Evolutionary conservation across 1,140 invertebrate genomes (phyloP), one percentile per base, ranked within the genome.

Genomic region (Eupristina koningsbergeri): DNA sequence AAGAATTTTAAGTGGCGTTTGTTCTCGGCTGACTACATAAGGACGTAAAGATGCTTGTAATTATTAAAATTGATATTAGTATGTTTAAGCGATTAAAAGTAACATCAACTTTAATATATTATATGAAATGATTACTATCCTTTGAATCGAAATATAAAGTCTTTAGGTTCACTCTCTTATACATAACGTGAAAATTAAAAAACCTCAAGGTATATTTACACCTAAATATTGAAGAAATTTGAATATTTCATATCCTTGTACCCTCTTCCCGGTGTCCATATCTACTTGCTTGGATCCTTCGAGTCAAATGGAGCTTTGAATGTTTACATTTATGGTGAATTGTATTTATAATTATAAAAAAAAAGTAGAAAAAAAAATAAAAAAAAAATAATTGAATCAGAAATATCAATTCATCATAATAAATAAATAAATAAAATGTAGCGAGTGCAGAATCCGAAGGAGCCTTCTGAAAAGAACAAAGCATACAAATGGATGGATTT

Each of bases 11-110:
- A 63, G 86, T 88, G 87, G 89, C 80, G 88, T 88, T 90, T 90
- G 86, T 89, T 88, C 86, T 91, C 87, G 88, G 89, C 89, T 90
- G 89, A 90, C 87, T 90, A 89, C 87, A 89, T 90, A 92, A 92
- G 90, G 90, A 92, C 90, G 89, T 92, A 92, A 91, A 87, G 87
- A 92, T 92, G 91, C 91, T 92, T 92, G 91, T 91, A 92, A 92
- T 91, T 91, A 91, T 90, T 91, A 89, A 89, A 89, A 91, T 91
- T 92, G 91, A 91, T 91, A 91, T 91, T 92, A 92, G 91, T 91
- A 92, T 87, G 87, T 90, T 91, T 92, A 91, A 92, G 90, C 89
- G 88, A 91, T 91, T 91, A 91, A 92, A 91, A 89, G 85, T 90
- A 90, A 91, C 89, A 90, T 91, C 89, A 91, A 91, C 87, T 92